Base-by-base conservation (phyloP, 1,140 invertebrate genomes). In the Delia radicum region DNA sequence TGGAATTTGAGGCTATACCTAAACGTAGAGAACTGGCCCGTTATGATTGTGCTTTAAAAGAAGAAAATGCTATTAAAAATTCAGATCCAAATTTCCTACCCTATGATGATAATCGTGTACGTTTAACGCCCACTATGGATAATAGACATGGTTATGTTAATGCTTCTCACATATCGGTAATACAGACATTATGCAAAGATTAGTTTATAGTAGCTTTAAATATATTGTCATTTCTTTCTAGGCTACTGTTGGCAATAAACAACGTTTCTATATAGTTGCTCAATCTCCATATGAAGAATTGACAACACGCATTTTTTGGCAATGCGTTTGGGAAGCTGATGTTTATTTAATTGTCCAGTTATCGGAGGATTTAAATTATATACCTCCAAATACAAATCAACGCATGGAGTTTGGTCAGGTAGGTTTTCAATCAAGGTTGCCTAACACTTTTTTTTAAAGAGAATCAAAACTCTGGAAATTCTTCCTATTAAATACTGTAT, bases 61-160 rank as follows among this genome's bases (percentile, higher is more conserved):
- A 85, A 65, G 85, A 86, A 69, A 86, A 86, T 74, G 81, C 80
- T n/a, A 74, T 72, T 5, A 85, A 85, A 76, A 86, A 86, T 76
- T 79, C 82, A 46, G 85, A 86, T 84, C 92, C 94, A 79, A 92
- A 96, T 42, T 87, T 87, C 82, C 86, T 96, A 37, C 96, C 96
- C 1, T 97, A 97, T 85, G 95, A 97, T 83, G 93, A 95, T 79
- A 96, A 95, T 82, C 84, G 95, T 46, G 92, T 97, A 31, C 88
- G 92, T 67, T 85, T 97, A 3, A 91, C 90, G 24, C 93, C 95
- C 4, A 90, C 91, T 2, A 92, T 92, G 84, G 90, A 92, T 74
- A 97, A 97, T 87, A 91, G 92, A 69, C 90, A 90, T 81, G 96
- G 95, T 7, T 97, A 97, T 80, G 94, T 97, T 61, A 97, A 97